Evolutionary conservation across 2,113 vertebrate species (phyloP), one percentile per base, ranked within the genome.

Genomic region (Enhydra lutris): DNA sequence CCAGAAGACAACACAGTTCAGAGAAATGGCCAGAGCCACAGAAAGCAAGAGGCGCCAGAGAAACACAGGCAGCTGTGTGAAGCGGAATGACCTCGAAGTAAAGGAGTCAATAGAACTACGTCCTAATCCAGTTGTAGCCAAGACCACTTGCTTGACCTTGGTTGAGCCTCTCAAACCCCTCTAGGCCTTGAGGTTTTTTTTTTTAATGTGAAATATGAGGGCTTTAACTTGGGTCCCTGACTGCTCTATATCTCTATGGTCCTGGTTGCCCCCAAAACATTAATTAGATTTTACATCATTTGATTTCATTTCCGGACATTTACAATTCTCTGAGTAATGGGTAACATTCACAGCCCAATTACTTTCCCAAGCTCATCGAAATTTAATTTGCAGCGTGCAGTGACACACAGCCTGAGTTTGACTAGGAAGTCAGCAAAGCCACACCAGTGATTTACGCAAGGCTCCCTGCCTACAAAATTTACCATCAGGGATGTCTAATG

Each of bases 211-310:
- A 93, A 95, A 96, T 92, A 92, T 91, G 83, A 96, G 42, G 55
- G 39, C n/a, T 42, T 97, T 61, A 36, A 79, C 34, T 82, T 55
- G 42, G 15, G 92, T 86, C 92, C 57, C 82, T 84, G 57, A 29
- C 63, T 73, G 57, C 73, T 93, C 61, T 87, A 11, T 92, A 88
- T 82, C 24, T 86, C 94, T 83, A 11, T 79, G 67, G 89, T 74
- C 73, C 61, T 93, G 73, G 73, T 95, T 89, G 86, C 7, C 29
- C 50, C 39, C 39, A 91, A 98, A 98, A 95, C 82, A 1, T 91
- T 97, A 95, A 94, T 96, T 97, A 55, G 47, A 97, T 98, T 98
- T 98, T 96, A 92, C 36, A 91, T 98, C 97, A 52, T 91, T 98
- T 96, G 87, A 61, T 96, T 97, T 98, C 42, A 86, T 98, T 98